phyloP scores from a whole-genome alignment of 2,888 invertebrate species.

The Cynaeus angustus region DNA sequence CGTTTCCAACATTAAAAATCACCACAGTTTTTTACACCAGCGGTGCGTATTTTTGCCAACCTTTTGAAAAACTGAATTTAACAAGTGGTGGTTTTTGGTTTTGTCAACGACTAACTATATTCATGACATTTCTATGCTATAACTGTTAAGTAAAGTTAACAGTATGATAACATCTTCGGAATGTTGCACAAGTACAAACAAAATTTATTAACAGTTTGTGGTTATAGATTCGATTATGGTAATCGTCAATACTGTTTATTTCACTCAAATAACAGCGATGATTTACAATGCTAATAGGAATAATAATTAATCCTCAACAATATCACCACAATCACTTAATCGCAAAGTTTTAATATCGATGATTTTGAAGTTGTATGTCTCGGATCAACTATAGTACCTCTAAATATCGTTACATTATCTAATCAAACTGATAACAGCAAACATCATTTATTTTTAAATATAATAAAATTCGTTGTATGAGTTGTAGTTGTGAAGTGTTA shows the following conservation, averaged over 20 bases:
- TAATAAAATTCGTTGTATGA: constrained; percentile 34
- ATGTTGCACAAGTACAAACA: no score
- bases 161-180: no score
- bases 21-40: no score
- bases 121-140: no score
- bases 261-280: not conserved
- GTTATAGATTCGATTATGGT: no score
- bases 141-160: no score
- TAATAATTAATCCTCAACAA: not conserved
- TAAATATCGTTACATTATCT: constrained; percentile 36
- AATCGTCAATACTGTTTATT: not conserved
- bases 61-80: no score
- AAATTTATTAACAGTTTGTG: no score
- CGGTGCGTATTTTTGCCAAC: no score
- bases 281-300: not conserved
- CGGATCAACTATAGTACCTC: constrained; percentile 27
- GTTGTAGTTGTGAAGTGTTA: constrained; percentile 31
- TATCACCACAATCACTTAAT: constrained; percentile 12
- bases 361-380: constrained; percentile 32
- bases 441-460: constrained; percentile 44
- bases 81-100: no score
- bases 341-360: constrained; percentile 30
- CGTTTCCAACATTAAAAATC: no score
- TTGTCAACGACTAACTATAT: no score
- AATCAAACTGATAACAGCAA: constrained; percentile 34